Evolutionary conservation across 1,140 invertebrate genomes (phyloP).

Genomic region (Sitophilus oryzae): DNA sequence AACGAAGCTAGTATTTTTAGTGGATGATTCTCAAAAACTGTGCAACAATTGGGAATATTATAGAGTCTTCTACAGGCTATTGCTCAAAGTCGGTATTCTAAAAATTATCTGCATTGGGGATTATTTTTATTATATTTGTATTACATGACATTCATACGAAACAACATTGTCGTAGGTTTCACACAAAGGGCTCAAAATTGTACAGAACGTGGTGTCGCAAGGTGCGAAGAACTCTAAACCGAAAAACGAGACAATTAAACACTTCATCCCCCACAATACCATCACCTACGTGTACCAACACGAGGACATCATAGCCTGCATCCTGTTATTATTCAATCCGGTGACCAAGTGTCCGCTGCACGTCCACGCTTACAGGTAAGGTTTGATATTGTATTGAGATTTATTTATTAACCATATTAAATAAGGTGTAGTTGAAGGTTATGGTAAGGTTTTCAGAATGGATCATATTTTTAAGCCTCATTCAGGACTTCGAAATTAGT

Average conservation of each 20-base stretch:
- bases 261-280: constrained; percentile 90
- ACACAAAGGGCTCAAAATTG: constrained; percentile 88
- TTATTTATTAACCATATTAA: too few relatives aligned
- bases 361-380: constrained; percentile 76
- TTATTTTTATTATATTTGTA: not conserved
- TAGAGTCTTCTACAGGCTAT: too few relatives aligned
- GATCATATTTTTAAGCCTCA: too few relatives aligned
- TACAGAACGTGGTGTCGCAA: constrained; percentile 66
- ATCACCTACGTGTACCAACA: constrained; percentile 80
- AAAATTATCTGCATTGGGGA: not conserved
- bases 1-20: too few relatives aligned
- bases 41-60: too few relatives aligned
- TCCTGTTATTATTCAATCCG: constrained; percentile 84
- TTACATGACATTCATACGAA: too few relatives aligned
- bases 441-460: too few relatives aligned
- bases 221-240: constrained; percentile 52
- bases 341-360: constrained; percentile 81
- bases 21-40: too few relatives aligned
- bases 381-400: too few relatives aligned
- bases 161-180: constrained; percentile 57
- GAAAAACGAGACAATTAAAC: constrained; percentile 72
- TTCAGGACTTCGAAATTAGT: too few relatives aligned
- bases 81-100: too few relatives aligned
- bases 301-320: constrained; percentile 86
- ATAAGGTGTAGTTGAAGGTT: too few relatives aligned